Base-by-base conservation (phyloP, 2,888 invertebrate species). In the Himalopsyche anomala region DNA sequence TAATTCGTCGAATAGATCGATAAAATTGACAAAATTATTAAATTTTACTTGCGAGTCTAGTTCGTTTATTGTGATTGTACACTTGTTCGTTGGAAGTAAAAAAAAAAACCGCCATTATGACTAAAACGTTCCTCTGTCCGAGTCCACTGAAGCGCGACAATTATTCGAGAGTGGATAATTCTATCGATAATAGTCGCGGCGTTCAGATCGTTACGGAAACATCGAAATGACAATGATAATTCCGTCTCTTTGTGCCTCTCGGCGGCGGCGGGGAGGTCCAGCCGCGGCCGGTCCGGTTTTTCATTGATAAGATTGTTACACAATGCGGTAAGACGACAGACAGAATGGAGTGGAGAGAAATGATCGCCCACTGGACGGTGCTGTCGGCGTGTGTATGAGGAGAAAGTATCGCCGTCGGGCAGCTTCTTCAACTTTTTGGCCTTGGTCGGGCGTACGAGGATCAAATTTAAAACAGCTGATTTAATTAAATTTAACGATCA, bases 281-380 rank as follows among this genome's bases (percentile, higher is more conserved):
- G 74, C 12, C 74, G 5, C 28, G 74, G 36, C 36, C 74, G 74
- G 74, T 74, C 74, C 36, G 74, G 74, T 28, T 15, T 36, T 74
- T 74, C 74, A 74, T 74, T 74, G 74, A 74, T 74, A 74, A 74
- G 36, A 36, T 74, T 74, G 74, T 74, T 74, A 74, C 74, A 74
- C 74, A 74, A 74, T 74, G 74, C 74, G 12, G 36, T 28, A 3
- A 36, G 74, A 38, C 38, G 74, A 74, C 74, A 74, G 12, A 74
- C 74, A 74, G 74, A 74, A 74, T 74, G 28, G 74, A 74, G 74
- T 36, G 36, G 74, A 74, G 74, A 36, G 74, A 74, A 74, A 74
- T 74, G 74, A 74, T 74, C 74, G 74, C 74, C 74, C 74, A 74
- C 74, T 74, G 74, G 74, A 74, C 4, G 62, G 62, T 36, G 36